Evolutionary conservation across 2,797 vertebrate species (phyloP).

Genomic region (Mallotus villosus): DNA sequence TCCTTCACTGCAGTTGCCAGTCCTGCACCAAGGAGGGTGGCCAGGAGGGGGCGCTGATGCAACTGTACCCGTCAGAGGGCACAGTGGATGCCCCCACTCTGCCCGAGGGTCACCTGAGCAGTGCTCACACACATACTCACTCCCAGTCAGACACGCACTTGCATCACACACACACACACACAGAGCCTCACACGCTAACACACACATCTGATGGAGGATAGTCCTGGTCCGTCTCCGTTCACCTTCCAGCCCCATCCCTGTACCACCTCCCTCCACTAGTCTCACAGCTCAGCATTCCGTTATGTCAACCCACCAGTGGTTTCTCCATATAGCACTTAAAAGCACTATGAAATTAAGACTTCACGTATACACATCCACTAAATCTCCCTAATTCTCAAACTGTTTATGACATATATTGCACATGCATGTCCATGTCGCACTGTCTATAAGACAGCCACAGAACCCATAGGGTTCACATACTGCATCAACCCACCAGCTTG

Average conservation of each 20-base stretch:
- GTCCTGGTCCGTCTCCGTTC: slow-evolving; percentile 18
- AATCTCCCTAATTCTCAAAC: slow-evolving; percentile 28
- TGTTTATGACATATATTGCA: neutral
- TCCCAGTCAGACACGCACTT: slow-evolving; percentile 49
- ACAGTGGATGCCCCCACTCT: slow-evolving; percentile 59
- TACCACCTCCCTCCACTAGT: neutral
- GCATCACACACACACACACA: slow-evolving; percentile 55
- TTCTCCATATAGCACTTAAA: slow-evolving; percentile 37
- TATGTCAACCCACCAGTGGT: slow-evolving; percentile 52
- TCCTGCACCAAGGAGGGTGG: slow-evolving; percentile 88
- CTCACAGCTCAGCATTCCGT: slow-evolving; percentile 13
- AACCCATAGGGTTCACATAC: neutral
- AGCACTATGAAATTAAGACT: slow-evolving; percentile 62
- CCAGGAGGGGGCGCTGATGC: slow-evolving; percentile 88
- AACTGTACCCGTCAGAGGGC: slow-evolving; percentile 80
- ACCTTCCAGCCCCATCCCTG: slow-evolving; percentile 5
- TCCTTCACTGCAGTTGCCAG: slow-evolving; percentile 95
- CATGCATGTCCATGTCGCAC: neutral
- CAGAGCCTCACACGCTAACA: slow-evolving; percentile 66
- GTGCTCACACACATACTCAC: slow-evolving; percentile 22
- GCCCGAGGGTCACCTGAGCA: slow-evolving; percentile 54
- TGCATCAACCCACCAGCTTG: slow-evolving; percentile 18
- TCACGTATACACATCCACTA: slow-evolving; percentile 35
- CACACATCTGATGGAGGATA: slow-evolving; percentile 73
- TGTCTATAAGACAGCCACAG: neutral